Percentiles rank a stretch among this genome's conserved stretches.
phyloP scores from a whole-genome alignment of 2,113 vertebrate genomes.

The Corydoras maculifer region DNA sequence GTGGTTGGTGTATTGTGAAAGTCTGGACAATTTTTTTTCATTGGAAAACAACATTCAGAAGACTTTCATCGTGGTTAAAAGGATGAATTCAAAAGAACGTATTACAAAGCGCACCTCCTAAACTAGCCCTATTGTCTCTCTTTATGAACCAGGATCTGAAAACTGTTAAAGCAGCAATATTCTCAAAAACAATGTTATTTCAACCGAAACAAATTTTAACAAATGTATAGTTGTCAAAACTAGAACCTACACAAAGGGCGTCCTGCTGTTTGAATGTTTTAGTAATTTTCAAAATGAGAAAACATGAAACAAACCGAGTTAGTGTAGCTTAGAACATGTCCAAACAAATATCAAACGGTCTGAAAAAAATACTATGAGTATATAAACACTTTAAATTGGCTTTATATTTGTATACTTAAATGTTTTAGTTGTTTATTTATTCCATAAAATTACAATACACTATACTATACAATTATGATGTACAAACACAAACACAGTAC shows the following conservation, averaged over 20 bases:
- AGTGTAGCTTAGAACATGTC: background rate
- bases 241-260: background rate
- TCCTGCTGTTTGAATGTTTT: background rate
- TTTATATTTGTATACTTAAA: background rate
- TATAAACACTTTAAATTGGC: background rate
- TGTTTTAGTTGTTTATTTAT: no score
- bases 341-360: background rate
- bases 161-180: no score
- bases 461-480: no score
- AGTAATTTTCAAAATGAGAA: background rate
- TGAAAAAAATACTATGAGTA: background rate
- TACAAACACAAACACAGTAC: no score
- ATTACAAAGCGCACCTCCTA: conserved; percentile 22
- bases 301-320: background rate
- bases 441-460: no score
- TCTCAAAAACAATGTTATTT: no score
- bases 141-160: no score
- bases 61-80: conserved; percentile 39
- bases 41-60: conserved; percentile 44
- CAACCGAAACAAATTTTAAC: background rate
- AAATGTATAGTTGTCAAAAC: background rate
- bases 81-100: conserved; percentile 10
- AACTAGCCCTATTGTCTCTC: background rate
- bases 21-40: conserved; percentile 35
- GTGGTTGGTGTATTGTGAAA: conserved; percentile 48